Evolutionary conservation across 1,140 invertebrate genomes (phyloP).

Genomic region (Drosophila kohkoa): DNA sequence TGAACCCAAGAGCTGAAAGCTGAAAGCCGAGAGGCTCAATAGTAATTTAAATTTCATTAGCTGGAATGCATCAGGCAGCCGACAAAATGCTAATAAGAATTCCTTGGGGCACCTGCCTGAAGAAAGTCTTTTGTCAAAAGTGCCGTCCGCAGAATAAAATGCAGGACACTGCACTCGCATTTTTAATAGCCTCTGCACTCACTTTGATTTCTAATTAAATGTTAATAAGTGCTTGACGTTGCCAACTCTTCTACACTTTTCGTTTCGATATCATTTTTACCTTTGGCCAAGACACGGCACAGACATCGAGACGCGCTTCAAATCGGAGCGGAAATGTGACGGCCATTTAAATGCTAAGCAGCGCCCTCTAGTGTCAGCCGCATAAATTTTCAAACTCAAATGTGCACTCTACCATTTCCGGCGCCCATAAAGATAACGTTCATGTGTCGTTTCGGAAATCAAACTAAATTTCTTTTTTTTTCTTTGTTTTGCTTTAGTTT

Average conservation of each 20-base stretch:
- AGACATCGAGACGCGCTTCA: conserved; percentile 38
- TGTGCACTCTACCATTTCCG: conserved; percentile 76
- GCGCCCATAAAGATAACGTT: conserved; percentile 66
- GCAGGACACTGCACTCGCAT: conserved; percentile 52
- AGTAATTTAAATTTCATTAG: conserved; percentile 69
- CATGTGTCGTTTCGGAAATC: conserved; percentile 39
- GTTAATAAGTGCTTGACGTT: conserved; percentile 58
- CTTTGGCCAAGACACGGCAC: neutral
- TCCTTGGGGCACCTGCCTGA: conserved; percentile 57
- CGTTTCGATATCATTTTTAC: conserved; percentile 17
- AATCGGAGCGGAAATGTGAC: conserved; percentile 70
- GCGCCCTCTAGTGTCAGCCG: conserved; percentile 63
- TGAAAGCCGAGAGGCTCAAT: conserved; percentile 23
- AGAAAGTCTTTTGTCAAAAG: conserved; percentile 50
- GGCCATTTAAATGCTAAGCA: conserved; percentile 77
- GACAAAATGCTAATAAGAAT: conserved; percentile 61
- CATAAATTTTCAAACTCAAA: conserved; percentile 67
- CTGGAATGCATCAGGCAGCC: conserved; percentile 23
- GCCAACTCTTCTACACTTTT: conserved; percentile 58
- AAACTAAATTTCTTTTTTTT: conserved; percentile 9
- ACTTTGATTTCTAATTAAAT: conserved; percentile 79
- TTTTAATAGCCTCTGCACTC: conserved; percentile 43
- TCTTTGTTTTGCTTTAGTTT: neutral
- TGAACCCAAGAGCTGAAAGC: conserved; percentile 42
- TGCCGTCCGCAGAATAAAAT: conserved; percentile 32